Evolutionary conservation across 1,140 invertebrate species (phyloP), one percentile per base, ranked within the genome.

Genomic region (Aphaenogaster rudis): DNA sequence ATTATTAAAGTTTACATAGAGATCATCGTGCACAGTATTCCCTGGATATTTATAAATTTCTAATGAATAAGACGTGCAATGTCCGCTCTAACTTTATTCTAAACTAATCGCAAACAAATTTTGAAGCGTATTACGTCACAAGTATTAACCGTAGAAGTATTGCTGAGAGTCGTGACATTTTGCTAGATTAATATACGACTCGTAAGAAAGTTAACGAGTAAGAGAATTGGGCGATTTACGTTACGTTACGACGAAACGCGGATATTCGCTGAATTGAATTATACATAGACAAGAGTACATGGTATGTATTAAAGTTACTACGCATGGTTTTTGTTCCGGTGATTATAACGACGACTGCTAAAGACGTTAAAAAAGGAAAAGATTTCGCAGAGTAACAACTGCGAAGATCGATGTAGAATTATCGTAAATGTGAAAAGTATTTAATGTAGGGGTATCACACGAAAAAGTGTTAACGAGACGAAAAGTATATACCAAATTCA

Each of bases 281-380:
- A 72, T 48, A 72, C 17, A 11, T 48, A 82, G 28, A 42, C 45
- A 13, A 80, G 17, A 69, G 21, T 50, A 63, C 15, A 52, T 39
- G n/a, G n/a, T 66, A 79, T 64, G 6, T 71, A 69, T 81, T 81
- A 69, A 8, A 81, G 0, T 89, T 89, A 89, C 69, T 88, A 50
- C 42, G 59, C 36, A 72, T 57, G 57, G 17, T 76, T 86, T 89
- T 77, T 66, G 78, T 82, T 90, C 50, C 48, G 59, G 57, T 81
- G 85, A 89, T 87, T 79, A 86, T 69, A 69, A 81, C 42, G 50
- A 81, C 63, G 59, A 88, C 63, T 36, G 9, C 33, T 63, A 17
- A 81, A 80, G 39, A 21, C 21, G 11, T 78, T 81, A 21, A 54
- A 67, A 82, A 28, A n/a, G 21, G 17, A 6, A 28, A 59, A 48